A percentile compares a stretch with the other conserved stretches of the same genome.
phyloP scores from a whole-genome alignment of 2,888 invertebrate species.

The Cyaniris semiargus region DNA sequence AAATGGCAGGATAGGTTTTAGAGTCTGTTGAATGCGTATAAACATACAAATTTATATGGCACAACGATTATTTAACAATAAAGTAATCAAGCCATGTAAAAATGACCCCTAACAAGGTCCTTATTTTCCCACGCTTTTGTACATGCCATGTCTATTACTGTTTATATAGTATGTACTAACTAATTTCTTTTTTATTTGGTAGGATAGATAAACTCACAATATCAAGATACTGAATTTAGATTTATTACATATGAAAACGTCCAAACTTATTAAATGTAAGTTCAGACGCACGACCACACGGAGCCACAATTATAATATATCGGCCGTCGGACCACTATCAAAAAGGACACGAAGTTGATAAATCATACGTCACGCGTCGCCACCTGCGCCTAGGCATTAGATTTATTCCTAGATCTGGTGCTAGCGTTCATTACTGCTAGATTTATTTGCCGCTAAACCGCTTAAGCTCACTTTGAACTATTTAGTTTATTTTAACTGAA shows the following conservation, averaged over 20 bases:
- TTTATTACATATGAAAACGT: background rate
- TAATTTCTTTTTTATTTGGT: no score
- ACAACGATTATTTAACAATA: no score
- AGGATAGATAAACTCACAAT: no score
- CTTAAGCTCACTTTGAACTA: slow-evolving; percentile 2
- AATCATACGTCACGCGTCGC: slow-evolving; percentile 16
- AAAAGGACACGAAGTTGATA: slow-evolving; percentile 5
- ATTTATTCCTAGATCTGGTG: slow-evolving; percentile 8
- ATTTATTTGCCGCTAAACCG: slow-evolving; percentile 2
- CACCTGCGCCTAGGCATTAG: slow-evolving; percentile 25
- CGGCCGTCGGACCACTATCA: slow-evolving; percentile 3
- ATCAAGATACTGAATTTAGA: background rate
- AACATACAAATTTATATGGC: no score
- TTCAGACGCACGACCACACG: background rate
- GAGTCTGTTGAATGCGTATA: no score
- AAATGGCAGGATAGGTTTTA: background rate
- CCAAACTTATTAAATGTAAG: background rate
- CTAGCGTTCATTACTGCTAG: background rate
- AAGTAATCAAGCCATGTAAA: no score
- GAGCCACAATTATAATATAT: background rate
- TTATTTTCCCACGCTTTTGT: no score
- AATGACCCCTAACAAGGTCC: no score
- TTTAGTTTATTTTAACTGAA: slow-evolving; percentile 18
- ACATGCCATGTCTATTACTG: no score
- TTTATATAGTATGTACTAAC: no score